Evolutionary conservation across 2,113 vertebrate genomes (phyloP).

Genomic region (Siniperca chuatsi): DNA sequence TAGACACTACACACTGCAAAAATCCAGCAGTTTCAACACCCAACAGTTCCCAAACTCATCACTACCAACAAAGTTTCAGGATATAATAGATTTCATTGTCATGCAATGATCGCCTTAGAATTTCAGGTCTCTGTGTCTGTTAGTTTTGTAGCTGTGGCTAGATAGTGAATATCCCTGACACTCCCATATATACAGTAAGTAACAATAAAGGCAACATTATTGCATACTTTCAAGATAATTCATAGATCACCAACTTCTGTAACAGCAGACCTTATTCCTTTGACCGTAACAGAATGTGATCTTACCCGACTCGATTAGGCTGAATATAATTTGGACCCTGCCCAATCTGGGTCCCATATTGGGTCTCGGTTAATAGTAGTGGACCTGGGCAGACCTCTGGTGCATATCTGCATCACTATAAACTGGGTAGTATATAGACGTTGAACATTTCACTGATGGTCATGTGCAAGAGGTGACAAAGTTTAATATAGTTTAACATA

Average conservation of each 20-base stretch:
- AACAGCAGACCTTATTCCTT: neutral
- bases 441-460: no score
- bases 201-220: neutral
- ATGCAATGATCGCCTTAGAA: neutral
- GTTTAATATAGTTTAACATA: neutral
- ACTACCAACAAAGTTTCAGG: no score
- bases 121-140: neutral
- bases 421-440: neutral
- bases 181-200: neutral
- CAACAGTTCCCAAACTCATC: neutral
- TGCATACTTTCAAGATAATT: neutral
- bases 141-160: slow-evolving; percentile 3
- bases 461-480: no score
- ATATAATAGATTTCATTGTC: neutral
- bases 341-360: no score
- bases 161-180: neutral
- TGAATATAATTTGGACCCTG: no score
- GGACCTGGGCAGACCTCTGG: neutral
- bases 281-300: neutral
- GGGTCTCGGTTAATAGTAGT: neutral
- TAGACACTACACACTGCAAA: slow-evolving; percentile 5
- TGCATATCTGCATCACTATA: neutral
- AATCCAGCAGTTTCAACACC: neutral
- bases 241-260: neutral
- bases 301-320: no score